Evolutionary conservation across 2,113 vertebrate species (phyloP).

Genomic region (Alectura lathami): DNA sequence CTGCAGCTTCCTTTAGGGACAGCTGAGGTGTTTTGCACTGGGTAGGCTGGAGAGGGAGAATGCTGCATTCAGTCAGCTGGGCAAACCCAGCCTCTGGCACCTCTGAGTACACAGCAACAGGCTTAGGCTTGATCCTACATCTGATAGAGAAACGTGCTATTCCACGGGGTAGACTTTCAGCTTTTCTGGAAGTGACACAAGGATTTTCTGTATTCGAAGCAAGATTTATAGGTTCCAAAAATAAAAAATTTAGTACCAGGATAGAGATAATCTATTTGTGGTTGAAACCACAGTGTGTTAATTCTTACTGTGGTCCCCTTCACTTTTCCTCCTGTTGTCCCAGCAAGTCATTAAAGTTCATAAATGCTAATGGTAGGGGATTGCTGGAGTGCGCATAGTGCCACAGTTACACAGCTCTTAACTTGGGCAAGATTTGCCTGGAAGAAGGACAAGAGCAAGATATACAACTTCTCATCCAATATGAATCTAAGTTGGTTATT

Average conservation of each 20-base stretch:
- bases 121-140: background rate
- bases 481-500: background rate
- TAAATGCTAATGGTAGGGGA: background rate
- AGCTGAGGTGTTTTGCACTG: rapidly evolving
- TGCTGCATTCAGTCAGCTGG: rapidly evolving
- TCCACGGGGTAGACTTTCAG: background rate
- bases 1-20: background rate
- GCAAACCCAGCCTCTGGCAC: background rate
- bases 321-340: background rate
- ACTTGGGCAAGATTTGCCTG: background rate
- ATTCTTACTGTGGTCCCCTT: background rate
- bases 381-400: background rate
- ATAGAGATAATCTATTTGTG: background rate
- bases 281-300: background rate
- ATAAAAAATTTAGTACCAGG: background rate
- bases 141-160: background rate
- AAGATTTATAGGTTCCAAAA: background rate
- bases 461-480: background rate
- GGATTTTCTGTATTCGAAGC: background rate
- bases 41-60: background rate
- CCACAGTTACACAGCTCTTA: rapidly evolving
- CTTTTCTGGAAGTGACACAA: background rate
- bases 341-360: background rate
- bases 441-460: background rate
- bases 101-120: background rate